Base-by-base conservation (phyloP, 2,888 invertebrate genomes). In the Drosophila imparisetae region DNA sequence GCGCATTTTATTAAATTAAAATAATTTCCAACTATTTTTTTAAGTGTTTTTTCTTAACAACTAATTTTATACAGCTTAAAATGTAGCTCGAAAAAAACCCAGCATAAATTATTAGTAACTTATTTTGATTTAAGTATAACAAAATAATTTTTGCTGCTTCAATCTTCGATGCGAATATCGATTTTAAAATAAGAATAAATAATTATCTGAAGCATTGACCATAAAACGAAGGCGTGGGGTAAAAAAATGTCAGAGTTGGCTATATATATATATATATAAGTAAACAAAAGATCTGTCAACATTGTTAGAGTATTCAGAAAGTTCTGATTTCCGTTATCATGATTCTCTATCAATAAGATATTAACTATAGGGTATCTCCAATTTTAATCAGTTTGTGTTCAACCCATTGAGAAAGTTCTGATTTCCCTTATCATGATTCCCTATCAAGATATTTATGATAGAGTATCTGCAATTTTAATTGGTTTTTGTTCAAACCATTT, bases 61-160 rank as follows among this genome's bases (percentile, higher is more conserved):
- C 6, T 10, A n/a, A 29, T 48, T 38, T 24, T 21, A 49, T 24
- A 13, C 6, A 15, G n/a, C 6, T 2, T 0, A 1, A 45, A 15
- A 15, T 1, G 4, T 24, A 24, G 45, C 4, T n/a, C 3, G 8
- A 13, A 49, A 53, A 24, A 21, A 55, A 11, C 21, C 29, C 40
- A 15, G 1, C 29, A 66, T 67, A 38, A 40, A 40, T 66, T 34
- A 50, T 57, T 67, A 66, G 32, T 65, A 15, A 40, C 21, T 24
- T 18, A 10, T 38, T 66, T 66, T 34, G 13, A 38, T 32, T 27
- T 21, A 67, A 24, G 7, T 29, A 27, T 40, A 40, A 66, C 66
- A 67, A 57, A 66, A 49, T 32, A 24, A 13, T 40, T 29, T n/a
- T 38, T 10, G 1, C 29, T 3, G 7, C 10, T 30, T 0, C 7